Conservation (phyloP, 37 sponge, comb jelly and placozoan species). For the Crambe crambe region DNA sequence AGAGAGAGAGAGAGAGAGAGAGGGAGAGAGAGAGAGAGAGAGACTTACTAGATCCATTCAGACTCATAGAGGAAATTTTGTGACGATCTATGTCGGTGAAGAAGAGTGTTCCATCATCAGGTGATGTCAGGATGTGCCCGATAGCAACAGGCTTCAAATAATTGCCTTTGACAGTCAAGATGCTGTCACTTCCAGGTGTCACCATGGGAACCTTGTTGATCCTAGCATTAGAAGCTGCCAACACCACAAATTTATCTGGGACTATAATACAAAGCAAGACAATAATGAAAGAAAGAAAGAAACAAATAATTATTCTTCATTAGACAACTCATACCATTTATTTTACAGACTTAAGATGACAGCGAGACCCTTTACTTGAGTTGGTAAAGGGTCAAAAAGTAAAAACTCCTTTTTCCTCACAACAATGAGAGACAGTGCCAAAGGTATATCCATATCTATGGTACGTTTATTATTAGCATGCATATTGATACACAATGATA, state of each 20-base stretch:
- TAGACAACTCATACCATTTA: no score
- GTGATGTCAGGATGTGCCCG: constrained; percentile 16
- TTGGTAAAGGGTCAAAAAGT: no score
- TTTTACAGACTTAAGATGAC: no score
- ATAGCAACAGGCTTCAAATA: constrained; percentile 1
- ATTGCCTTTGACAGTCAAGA: neutral
- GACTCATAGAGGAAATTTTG: neutral
- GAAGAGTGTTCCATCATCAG: constrained; percentile 16
- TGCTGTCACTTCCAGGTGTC: neutral
- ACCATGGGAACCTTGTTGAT: neutral
- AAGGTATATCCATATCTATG: no score
- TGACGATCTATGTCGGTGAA: constrained; percentile 8
- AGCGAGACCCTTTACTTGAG: no score
- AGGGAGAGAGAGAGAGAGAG: neutral
- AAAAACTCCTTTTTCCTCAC: no score
- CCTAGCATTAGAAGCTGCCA: neutral
- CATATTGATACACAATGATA: no score
- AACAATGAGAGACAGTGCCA: no score
- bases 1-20: no score
- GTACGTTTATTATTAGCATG: no score
- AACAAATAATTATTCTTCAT: no score
- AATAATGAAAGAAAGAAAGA: neutral
- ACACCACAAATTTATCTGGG: neutral
- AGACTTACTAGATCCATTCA: constrained; percentile 19
- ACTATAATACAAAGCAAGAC: neutral